A percentile compares a stretch with the other conserved stretches of the same genome.
These are phyloP conservation scores for Deilephila elpenor DNA, from an alignment of 2,888 invertebrate species.

Conservation along the genomic window DNA sequence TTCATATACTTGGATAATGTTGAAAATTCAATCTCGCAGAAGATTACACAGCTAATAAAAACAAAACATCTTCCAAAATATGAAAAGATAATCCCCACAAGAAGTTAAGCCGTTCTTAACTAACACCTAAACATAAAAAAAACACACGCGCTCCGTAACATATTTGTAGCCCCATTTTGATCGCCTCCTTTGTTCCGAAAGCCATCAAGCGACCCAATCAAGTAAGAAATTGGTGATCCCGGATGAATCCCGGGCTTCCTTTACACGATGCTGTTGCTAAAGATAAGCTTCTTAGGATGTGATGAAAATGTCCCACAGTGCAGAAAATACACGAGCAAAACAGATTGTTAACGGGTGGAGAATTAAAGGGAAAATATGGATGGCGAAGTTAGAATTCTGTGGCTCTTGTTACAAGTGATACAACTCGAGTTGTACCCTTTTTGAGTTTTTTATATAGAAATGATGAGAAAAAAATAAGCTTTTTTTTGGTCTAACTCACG, in stretches of 20 bases:
- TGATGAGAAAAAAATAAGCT: no score
- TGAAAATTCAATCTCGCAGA: no score
- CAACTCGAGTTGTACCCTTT: no score
- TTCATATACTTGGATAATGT: no score
- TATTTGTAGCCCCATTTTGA: slow-evolving; percentile 45
- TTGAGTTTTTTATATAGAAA: no score
- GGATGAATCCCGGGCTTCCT: slow-evolving; percentile 54
- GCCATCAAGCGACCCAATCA: slow-evolving; percentile 79
- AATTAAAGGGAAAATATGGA: slow-evolving; percentile 30
- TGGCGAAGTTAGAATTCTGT: slow-evolving; percentile 29
- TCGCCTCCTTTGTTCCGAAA: slow-evolving; percentile 73
- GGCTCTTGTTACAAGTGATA: no score
- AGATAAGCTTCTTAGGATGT: slow-evolving; percentile 72
- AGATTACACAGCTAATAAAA: no score
- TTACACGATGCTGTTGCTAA: slow-evolving; percentile 61
- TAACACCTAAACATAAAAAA: neutral
- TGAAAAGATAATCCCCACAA: neutral
- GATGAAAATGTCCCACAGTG: slow-evolving; percentile 64
- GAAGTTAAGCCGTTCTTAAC: neutral
- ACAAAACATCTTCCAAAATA: neutral
- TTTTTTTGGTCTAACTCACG: no score
- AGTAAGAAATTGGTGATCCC: slow-evolving; percentile 82
- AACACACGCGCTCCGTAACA: slow-evolving; percentile 33
- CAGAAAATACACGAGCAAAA: slow-evolving; percentile 59
- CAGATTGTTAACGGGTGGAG: slow-evolving; percentile 49